phyloP scores from a whole-genome alignment of 2,888 invertebrate genomes.

The Eutolmus rufibarbis region DNA sequence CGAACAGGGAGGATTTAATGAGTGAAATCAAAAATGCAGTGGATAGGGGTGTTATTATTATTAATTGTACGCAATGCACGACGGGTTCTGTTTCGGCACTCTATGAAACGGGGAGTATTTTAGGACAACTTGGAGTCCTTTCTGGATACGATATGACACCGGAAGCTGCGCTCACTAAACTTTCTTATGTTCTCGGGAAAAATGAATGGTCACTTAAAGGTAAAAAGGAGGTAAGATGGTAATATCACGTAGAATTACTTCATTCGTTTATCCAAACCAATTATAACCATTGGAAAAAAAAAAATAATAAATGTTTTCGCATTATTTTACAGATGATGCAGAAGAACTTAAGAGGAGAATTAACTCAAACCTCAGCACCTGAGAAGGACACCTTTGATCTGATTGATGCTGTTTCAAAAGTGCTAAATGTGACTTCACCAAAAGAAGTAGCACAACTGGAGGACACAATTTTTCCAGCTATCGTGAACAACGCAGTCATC shows the following conservation, averaged over 20 bases:
- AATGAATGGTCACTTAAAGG: conserved; percentile 70
- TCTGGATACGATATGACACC: conserved; percentile 71
- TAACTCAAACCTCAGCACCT: conserved; percentile 65
- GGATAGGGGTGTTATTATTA: conserved; percentile 79
- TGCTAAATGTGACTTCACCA: conserved; percentile 66
- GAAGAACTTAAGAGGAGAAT: conserved; percentile 80
- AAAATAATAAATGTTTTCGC: too few relatives aligned
- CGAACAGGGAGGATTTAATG: conserved; percentile 80
- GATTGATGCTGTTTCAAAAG: conserved; percentile 68
- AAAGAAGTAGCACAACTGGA: conserved; percentile 67
- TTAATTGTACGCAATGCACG: conserved; percentile 92
- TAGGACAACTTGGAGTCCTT: conserved; percentile 57
- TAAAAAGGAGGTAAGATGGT: conserved; percentile 68
- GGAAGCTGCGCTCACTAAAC: conserved; percentile 91
- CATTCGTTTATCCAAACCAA: too few relatives aligned
- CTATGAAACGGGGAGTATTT: conserved; percentile 84
- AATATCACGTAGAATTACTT: too few relatives aligned
- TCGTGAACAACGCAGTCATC: conserved; percentile 72
- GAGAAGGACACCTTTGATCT: conserved; percentile 65
- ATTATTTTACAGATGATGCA: conserved; percentile 72
- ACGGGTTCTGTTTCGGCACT: conserved; percentile 80
- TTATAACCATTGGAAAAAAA: too few relatives aligned
- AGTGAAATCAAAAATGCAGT: conserved; percentile 75
- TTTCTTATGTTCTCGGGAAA: conserved; percentile 88
- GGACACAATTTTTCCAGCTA: conserved; percentile 73